Evolutionary conservation across 2,113 vertebrate genomes (phyloP), one percentile per base, ranked within the genome.

Genomic region (Carlito syrichta): DNA sequence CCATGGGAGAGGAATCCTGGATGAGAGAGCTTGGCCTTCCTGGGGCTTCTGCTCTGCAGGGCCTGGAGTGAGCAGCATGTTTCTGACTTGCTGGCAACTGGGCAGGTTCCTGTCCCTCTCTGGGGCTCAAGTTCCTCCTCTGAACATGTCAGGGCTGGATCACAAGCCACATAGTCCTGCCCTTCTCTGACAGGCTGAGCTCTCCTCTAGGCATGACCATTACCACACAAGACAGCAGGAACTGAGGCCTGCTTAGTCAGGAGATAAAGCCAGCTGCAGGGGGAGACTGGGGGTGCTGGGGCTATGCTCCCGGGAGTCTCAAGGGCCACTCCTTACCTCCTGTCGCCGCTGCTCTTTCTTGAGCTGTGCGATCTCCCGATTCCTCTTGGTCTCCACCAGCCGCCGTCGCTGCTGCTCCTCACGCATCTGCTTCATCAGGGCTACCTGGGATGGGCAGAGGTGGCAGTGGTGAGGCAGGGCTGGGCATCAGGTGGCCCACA

Each of bases 361-460:
- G 66, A 99, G 99, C 97, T 99, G 99, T 0, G 99, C 99, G 0
- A 99, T 99, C 98, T 99, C 99, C 2, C 99, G 97, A 97, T 99
- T 99, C 98, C 99, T 99, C 98, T 99, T 99, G 0, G 99, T 99
- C 96, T 99, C 99, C 2, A 98, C 99, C 98, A 99, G 98, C 66
- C 99, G 99, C 94, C 99, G 98, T 89, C 99, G 99, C 98, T 99
- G 99, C 98, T 99, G 99, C 92, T 99, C 99, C 96, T 99, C 99
- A 54, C 99, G 99, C 99, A 99, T 99, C 98, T 99, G 99, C 98
- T 99, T 99, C 99, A 99, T 99, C 97, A 99, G 98, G 0, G 98
- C 98, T n/a, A 99, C 99, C 99, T 99, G 93, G 52, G 69, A 19
- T 0, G 0, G 56, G 66, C 2, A 45, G 87, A 62, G 19, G 27